Base-by-base conservation (phyloP, 2,888 invertebrate species). In the Mellilla xanthometata region DNA sequence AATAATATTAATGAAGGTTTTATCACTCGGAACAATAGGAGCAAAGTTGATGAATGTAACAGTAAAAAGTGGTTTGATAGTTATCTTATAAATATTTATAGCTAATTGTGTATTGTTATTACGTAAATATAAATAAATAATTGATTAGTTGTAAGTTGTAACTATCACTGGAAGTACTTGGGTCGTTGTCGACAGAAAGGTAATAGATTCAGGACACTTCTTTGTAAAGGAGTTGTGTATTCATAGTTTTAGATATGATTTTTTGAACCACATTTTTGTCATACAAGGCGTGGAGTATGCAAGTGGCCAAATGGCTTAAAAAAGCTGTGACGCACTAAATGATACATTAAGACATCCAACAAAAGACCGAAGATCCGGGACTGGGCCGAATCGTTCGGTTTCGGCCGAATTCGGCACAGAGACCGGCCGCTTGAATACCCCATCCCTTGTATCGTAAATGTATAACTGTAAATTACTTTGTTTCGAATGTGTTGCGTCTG, bases 71-170 rank as follows among this genome's bases (percentile, higher is more conserved):
- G 78, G 85, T 87, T 89, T 86, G 78, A 88, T 87, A 87, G 87
- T 86, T 85, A 86, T 83, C 87, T 72, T 89, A 89, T 88, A 88
- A 84, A 88, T 89, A 89, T 89, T 89, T 89, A 89, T 89, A 89
- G 89, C 88, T 88, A 89, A 89, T 86, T 88, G 89, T 89, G 88
- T 89, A 89, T 88, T 89, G 89, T 89, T 89, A 89, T 85, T 82
- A 86, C 85, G 83, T 88, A 88, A 85, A 86, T 86, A 88, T 87
- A 88, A 88, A 86, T 84, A 86, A 84, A 84, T 84, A 87, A 88
- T 87, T 88, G 79, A 87, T 75, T 88, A 88, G 86, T 87, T 81
- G 77, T 88, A 88, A 89, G 86, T 74, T 84, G 82, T 83, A 85
- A 84, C 80, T 84, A 86, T 82, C 82, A 81, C 76, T 74, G 74